Base-by-base conservation (phyloP, 1,140 invertebrate species). In the Drosophila willistoni region DNA sequence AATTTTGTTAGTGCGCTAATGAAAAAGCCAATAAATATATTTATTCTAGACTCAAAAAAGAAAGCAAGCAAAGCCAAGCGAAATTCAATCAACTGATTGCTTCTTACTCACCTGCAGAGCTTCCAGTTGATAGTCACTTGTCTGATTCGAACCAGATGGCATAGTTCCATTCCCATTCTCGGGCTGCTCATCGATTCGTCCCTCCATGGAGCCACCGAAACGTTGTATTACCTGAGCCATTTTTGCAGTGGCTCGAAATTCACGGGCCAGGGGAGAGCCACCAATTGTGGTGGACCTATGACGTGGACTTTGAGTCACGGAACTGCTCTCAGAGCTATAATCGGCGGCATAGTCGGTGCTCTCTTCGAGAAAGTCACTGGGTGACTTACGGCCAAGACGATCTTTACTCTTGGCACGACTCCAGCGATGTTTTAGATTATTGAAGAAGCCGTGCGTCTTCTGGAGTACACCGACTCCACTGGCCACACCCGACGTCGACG, bases 331-430 rank as follows among this genome's bases (percentile, higher is more conserved):
- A 9, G 94, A 95, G 42, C 95, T 96, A 76, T 95, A 94, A 92
- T 96, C 95, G 12, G 95, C 95, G 1, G 95, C 95, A 91, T 96
- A 96, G 77, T 96, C 95, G 66, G 93, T 95, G 92, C 93, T 95
- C 77, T 92, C 93, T 72, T 94, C 93, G 1, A 92, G 90, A 22
- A 91, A 92, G 64, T 93, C 91, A 42, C 77, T 90, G 6, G 91
- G 93, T 0, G 92, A 93, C 77, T 93, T 93, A 61, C 93, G 93
- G 5, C 93, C 82, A 34, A 92, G 71, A 1, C 94, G 83, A 73
- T 95, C 94, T 91, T 94, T 95, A 80, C 94, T 95, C 10, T 94
- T 93, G 33, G 94, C 93, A 2, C 95, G 93, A 14, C 93, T 93
- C 94, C 95, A 95, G 17, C 95, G 94, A 80, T 94, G 95, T 85